A percentile compares a stretch with the other conserved stretches of the same genome.
phyloP scores from a whole-genome alignment of 2,797 vertebrate species.

The Oreochromis mossambicus region DNA sequence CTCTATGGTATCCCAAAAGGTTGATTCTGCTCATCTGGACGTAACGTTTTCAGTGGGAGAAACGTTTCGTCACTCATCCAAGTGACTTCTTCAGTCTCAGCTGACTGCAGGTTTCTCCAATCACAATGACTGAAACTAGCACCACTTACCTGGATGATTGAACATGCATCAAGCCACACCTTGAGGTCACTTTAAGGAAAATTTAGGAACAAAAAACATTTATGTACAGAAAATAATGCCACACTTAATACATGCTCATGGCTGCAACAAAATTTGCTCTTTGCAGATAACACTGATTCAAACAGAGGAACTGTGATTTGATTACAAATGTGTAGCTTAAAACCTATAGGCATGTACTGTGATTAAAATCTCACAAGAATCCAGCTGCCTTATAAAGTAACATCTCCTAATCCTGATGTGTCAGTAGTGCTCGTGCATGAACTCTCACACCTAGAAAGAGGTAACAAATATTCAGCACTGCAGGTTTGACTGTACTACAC shows the following conservation, averaged over 20 bases:
- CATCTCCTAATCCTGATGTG: not conserved
- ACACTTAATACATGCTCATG: not conserved
- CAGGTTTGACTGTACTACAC: not conserved
- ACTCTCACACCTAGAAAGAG: not conserved
- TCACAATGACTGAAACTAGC: rapidly evolving
- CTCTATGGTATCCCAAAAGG: not conserved
- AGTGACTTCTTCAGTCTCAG: too few species aligned
- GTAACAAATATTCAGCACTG: not conserved
- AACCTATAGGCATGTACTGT: not conserved
- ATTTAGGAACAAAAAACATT: not conserved
- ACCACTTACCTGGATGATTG: not conserved
- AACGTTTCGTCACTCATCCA: not conserved
- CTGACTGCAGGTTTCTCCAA: not conserved
- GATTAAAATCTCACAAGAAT: not conserved
- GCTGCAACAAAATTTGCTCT: not conserved
- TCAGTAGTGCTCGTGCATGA: not conserved
- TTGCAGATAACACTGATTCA: not conserved
- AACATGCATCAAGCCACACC: not conserved
- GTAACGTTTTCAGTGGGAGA: not conserved
- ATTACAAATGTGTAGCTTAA: rapidly evolving
- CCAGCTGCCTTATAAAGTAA: not conserved
- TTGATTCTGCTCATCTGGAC: not conserved
- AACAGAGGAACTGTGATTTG: not conserved
- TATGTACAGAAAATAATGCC: not conserved
- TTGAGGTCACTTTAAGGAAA: not conserved